These are phyloP conservation scores for Atherinomorus stipes DNA, from an alignment of 2,113 vertebrate species.

Conservation along the genomic window DNA sequence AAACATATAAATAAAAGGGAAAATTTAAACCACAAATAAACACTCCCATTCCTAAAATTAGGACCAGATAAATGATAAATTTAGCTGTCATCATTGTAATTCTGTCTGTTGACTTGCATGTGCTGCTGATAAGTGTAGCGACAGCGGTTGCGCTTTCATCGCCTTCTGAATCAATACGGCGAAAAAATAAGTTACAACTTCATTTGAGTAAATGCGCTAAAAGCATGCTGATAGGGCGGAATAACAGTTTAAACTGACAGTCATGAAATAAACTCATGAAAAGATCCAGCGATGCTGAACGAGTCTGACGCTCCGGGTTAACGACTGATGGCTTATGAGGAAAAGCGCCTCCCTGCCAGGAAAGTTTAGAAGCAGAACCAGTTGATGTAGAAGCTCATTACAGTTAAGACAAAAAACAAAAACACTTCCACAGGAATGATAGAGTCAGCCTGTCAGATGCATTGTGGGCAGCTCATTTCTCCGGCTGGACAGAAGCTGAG, in stretches of 20 bases:
- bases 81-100: too few species aligned
- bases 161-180: too few species aligned
- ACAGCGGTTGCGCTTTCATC: too few species aligned
- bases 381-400: slow-evolving; percentile 53
- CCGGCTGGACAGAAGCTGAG: slow-evolving; percentile 62
- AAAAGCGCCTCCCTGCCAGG: slow-evolving; percentile 46
- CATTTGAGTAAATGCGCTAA: too few species aligned
- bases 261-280: slow-evolving; percentile 26
- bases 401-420: slow-evolving; percentile 42
- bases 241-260: slow-evolving; percentile 23
- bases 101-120: too few species aligned
- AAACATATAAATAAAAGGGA: neutral
- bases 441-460: slow-evolving; percentile 50
- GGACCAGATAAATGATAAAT: too few species aligned
- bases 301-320: slow-evolving; percentile 41
- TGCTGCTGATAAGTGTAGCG: too few species aligned
- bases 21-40: too few species aligned
- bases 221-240: too few species aligned
- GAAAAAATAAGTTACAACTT: too few species aligned
- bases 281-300: slow-evolving; percentile 41
- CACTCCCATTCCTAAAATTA: too few species aligned
- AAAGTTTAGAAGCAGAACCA: slow-evolving; percentile 52
- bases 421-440: slow-evolving; percentile 26
- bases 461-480: slow-evolving; percentile 43
- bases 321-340: slow-evolving; percentile 54